phyloP scores from a whole-genome alignment of 2,888 invertebrate species.

The Zaprionus lineosus region DNA sequence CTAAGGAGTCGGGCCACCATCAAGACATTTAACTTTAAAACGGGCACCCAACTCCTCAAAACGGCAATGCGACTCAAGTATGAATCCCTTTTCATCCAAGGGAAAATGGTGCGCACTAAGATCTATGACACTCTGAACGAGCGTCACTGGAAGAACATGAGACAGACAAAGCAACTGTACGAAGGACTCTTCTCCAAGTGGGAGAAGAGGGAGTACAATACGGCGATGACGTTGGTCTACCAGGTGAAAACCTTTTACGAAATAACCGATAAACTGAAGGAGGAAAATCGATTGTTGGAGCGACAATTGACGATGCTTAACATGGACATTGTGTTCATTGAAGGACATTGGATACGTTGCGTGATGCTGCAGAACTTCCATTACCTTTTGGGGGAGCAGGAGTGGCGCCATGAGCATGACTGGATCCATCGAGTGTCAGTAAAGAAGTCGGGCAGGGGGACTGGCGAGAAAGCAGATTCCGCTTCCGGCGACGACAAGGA shows the following conservation, averaged over 20 bases:
- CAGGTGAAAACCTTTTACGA: conserved; percentile 80
- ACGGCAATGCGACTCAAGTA: conserved; percentile 80
- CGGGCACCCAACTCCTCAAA: conserved; percentile 71
- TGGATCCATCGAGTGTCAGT: conserved; percentile 79
- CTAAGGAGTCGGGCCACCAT: conserved; percentile 73
- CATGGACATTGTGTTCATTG: conserved; percentile 82
- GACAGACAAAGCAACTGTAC: conserved; percentile 65
- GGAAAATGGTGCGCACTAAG: conserved; percentile 79
- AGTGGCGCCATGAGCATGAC: conserved; percentile 80
- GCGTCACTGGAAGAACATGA: conserved; percentile 75
- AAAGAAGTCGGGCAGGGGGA: conserved; percentile 22
- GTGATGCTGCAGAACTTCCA: conserved; percentile 82
- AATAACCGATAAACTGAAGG: conserved; percentile 75
- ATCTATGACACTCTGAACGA: conserved; percentile 78
- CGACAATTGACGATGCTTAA: conserved; percentile 73
- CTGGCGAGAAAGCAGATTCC: conserved; percentile 1
- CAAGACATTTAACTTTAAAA: conserved; percentile 78
- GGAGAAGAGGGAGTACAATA: conserved; percentile 80
- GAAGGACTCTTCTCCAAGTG: conserved; percentile 79
- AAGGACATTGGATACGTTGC: conserved; percentile 80
- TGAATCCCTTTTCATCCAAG: conserved; percentile 80
- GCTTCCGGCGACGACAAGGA: conserved; percentile 47
- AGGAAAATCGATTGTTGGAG: conserved; percentile 62
- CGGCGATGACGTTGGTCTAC: conserved; percentile 77
- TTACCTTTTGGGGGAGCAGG: conserved; percentile 80